Percentiles rank a stretch among this genome's conserved stretches.
Conservation (phyloP, 1,140 invertebrate species). For the Sycophila sp. region DNA sequence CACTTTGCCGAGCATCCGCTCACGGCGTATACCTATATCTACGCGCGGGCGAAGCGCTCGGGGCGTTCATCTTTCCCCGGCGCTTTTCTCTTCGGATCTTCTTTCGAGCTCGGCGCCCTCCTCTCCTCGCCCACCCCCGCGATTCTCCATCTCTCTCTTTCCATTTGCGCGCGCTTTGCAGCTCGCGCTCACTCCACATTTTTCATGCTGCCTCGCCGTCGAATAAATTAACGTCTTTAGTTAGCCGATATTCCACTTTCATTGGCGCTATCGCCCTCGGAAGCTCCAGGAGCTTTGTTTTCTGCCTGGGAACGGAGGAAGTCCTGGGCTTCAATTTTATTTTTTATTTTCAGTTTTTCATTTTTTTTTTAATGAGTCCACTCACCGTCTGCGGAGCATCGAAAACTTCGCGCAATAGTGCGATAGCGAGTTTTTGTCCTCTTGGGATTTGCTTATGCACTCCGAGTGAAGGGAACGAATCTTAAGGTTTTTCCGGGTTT, state of each 20-base stretch:
- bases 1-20: background rate
- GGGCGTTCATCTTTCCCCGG: slow-evolving; percentile 22
- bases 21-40: slow-evolving; percentile 30
- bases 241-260: slow-evolving; percentile 53
- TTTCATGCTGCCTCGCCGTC: slow-evolving; percentile 53
- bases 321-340: slow-evolving; percentile 1
- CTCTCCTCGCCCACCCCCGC: no score
- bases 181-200: slow-evolving; percentile 40
- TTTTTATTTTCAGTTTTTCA: background rate
- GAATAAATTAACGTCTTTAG: slow-evolving; percentile 63
- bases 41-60: slow-evolving; percentile 2
- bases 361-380: slow-evolving; percentile 5
- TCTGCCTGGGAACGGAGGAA: slow-evolving; percentile 46
- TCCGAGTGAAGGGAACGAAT: background rate
- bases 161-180: slow-evolving; percentile 20
- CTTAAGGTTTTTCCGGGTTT: background rate
- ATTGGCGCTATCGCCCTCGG: slow-evolving; percentile 16
- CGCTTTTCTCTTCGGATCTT: background rate
- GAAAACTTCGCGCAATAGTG: slow-evolving; percentile 27
- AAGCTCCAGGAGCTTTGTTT: slow-evolving; percentile 44
- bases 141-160: slow-evolving; percentile 19
- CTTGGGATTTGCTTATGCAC: background rate
- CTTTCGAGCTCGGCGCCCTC: slow-evolving; percentile 22
- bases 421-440: slow-evolving; percentile 10
- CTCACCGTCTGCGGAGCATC: slow-evolving; percentile 2